Percentiles rank a stretch among this genome's conserved stretches.
These are phyloP conservation scores for Hapalemur alaotrensis DNA, from an alignment of 2,797 vertebrate species.

Conservation along the genomic window DNA sequence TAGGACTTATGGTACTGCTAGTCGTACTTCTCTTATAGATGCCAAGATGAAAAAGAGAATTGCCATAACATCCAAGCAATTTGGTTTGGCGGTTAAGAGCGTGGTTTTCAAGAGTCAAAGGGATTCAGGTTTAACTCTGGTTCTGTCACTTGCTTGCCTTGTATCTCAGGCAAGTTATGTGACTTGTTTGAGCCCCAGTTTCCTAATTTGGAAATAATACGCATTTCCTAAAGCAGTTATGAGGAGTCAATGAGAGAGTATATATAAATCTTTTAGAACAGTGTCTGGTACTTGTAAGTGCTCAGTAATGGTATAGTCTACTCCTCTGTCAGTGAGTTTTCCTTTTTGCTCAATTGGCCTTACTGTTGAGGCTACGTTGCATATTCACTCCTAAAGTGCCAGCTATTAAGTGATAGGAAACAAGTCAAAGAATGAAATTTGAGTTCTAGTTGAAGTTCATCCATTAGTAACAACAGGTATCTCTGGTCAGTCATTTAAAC, in stretches of 20 bases:
- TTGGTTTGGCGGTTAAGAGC: conserved; percentile 22
- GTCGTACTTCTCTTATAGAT: conserved; percentile 23
- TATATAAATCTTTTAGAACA: not conserved
- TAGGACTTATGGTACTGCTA: not conserved
- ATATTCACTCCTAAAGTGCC: not conserved
- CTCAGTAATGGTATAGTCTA: not conserved
- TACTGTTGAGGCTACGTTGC: not conserved
- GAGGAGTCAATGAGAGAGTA: not conserved
- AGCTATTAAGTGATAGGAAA: not conserved
- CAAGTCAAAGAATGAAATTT: conserved; percentile 3
- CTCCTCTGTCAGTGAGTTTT: not conserved
- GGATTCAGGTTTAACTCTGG: not conserved
- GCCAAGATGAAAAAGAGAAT: conserved; percentile 31
- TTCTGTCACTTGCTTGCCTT: not conserved
- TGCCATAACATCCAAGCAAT: not conserved
- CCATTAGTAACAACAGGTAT: not conserved
- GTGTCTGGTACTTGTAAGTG: not conserved
- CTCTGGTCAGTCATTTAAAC: not conserved
- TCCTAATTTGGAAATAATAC: not conserved
- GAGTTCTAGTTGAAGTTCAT: conserved; percentile 15
- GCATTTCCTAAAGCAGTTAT: not conserved
- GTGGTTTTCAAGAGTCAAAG: not conserved
- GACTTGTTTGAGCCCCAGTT: conserved; percentile 19
- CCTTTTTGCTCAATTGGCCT: not conserved
- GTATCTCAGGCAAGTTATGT: not conserved